Evolutionary conservation across 2,888 invertebrate genomes (phyloP), one percentile per base, ranked within the genome.

Genomic region (Macrostomum cliftonense): DNA sequence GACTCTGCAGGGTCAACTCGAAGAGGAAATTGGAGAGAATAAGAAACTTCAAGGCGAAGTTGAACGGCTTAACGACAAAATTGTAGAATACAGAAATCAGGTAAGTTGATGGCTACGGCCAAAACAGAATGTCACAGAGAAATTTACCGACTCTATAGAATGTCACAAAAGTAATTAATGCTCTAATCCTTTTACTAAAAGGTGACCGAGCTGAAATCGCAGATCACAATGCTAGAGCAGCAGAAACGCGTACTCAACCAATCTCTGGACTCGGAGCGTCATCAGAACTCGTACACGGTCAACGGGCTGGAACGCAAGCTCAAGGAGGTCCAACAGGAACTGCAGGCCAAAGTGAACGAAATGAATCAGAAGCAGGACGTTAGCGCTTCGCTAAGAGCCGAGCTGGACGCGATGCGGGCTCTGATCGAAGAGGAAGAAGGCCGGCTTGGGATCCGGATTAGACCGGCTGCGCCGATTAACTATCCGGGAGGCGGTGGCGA

Each of bases 381-480:
- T 2, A 59, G 59, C 52, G 49, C 63, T 12, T 63, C 63, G 12
- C 59, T 67, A 12, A 64, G 61, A 49, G 58, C 63, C 0, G 67
- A 67, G 53, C 63, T 67, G 21, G 64, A 65, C 45, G 58, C 63
- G 1, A 54, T 65, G 46, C 61, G 61, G 43, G 56, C 56, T 1
- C 46, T 67, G 28, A 54, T 67, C 28, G 64, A 63, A 37, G 65
- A 65, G 42, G 66, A 66, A 47, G 66, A 67, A 47, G 57, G 52
- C 44, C 61, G 64, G 67, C 65, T 45, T 21, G 49, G 28, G 9
- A 28, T 28, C 28, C 28, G 28, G 28, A 28, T 28, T 9, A 28
- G 28, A 9, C 28, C 28, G 28, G 28, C 28, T 28, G 28, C 28
- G 28, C 28, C 28, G 5, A 28, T 28, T 9, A 28, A 28, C 28